Evolutionary conservation across 2,797 vertebrate genomes (phyloP), one percentile per base, ranked within the genome.

Genomic region (Chiloscyllium punctatum): DNA sequence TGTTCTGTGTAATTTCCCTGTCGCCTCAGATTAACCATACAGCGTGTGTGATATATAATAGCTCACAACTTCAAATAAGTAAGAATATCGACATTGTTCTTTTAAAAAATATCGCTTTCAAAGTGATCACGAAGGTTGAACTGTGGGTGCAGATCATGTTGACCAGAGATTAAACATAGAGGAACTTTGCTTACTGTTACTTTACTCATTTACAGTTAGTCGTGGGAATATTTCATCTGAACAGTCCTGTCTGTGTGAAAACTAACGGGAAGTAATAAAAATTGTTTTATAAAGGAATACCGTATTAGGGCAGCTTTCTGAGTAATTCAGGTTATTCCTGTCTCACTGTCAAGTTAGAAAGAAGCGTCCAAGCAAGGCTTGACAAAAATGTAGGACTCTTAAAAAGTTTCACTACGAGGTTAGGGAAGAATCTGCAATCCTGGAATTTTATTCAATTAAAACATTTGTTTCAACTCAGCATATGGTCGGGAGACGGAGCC

Each of bases 201-300:
- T 91, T 74, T 94, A 95, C 53, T 53, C 74, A 57, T 18, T 77
- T 72, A 77, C 74, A 77, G 77, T 95, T 95, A 3, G 71, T n/a
- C 48, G 4, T 3, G 11, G 48, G 42, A n/a, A 30, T 53, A 51
- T 72, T 94, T 74, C 69, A 53, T 62, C 42, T 16, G 74, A 74
- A 27, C 42, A 53, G 9, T 4, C 51, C 77, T 37, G 68, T 27
- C 9, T 53, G 30, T n/a, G 57, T 30, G 53, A 57, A 91, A 91
- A 62, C 88, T 33, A 66, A 66, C 11, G 88, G 68, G 94, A 16
- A n/a, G 33, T 71, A 48, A 95, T 72, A 74, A 53, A 51, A 71
- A 74, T 72, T 94, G 4, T 72, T 72, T 62, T 74, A 27, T 94
- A 74, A 74, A 94, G 66, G 1, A n/a, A 71, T 23, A 71, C 53